Evolutionary conservation across 2,113 vertebrate genomes (phyloP), one percentile per base, ranked within the genome.

Genomic region (Phylloscopus whistleri): DNA sequence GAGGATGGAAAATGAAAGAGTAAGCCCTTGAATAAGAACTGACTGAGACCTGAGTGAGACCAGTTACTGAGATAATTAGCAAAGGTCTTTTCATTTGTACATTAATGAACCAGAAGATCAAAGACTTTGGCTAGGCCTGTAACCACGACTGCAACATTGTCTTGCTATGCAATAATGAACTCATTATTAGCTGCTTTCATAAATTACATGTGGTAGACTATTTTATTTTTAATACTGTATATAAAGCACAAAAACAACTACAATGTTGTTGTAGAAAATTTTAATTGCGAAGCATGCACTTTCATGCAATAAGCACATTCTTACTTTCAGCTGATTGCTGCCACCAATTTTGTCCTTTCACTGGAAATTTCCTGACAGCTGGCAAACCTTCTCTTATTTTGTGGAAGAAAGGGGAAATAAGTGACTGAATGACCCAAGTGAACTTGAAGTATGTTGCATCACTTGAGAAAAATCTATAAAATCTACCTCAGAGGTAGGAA

Each of bases 91-190:
- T 92, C 43, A 93, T 96, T 97, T 97, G 67, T 77, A 92, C 82
- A 93, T 52, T 79, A 81, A 91, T 97, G 95, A 98, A 90, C 94
- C 66, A 91, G 59, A 93, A 94, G 95, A 96, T 97, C 96, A 98
- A 97, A 97, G 95, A 76, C 81, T 76, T 90, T 78, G 62, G 92
- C 89, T 79, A 96, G 92, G 86, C 72, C 64, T 94, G 30, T 68
- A 91, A 95, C 92, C 96, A 93, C 58, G 18, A 79, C 43, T 87
- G 89, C 93, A 95, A 92, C 79, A 72, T 74, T 90, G 89, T 73
- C 82, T 90, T 96, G 87, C 94, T 93, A 94, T 95, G 94, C 80
- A 94, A 95, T 94, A 93, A 92, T 95, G 92, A 92, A 96, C 79
- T 96, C 91, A 94, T 96, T 97, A 96, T 89, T 97, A 62, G 51